phyloP scores from a whole-genome alignment of 2,888 invertebrate genomes.

The Drosophila atroscutellata region DNA sequence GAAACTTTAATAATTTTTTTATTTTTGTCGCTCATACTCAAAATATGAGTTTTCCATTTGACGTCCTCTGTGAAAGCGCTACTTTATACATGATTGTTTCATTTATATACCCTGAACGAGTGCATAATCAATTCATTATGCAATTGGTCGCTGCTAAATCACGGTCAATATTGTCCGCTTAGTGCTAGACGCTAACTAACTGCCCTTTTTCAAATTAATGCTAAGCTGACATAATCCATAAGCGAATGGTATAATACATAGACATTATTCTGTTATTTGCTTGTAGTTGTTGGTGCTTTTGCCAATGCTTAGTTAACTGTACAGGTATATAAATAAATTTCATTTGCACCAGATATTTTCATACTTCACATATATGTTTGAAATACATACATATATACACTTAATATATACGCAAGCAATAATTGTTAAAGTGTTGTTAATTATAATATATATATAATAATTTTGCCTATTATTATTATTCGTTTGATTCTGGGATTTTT shows the following conservation, averaged over 20 bases:
- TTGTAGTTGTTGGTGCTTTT: slow-evolving; percentile 11
- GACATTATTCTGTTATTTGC: neutral
- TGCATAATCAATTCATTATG: neutral
- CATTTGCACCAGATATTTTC: slow-evolving; percentile 31
- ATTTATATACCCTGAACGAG: slow-evolving; percentile 8
- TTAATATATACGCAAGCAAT: slow-evolving; percentile 10
- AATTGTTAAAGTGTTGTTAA: slow-evolving; percentile 4
- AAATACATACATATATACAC: slow-evolving; percentile 6
- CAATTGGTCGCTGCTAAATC: neutral
- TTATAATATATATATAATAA: neutral
- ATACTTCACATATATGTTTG: slow-evolving; percentile 8
- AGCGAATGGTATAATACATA: no score
- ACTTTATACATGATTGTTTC: slow-evolving; percentile 21
- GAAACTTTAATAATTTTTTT: slow-evolving; percentile 36
- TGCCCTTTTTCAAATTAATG: neutral
- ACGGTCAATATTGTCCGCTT: neutral
- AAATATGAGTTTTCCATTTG: slow-evolving; percentile 19
- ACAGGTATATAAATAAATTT: slow-evolving; percentile 31
- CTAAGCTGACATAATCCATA: neutral
- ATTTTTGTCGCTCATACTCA: slow-evolving; percentile 29
- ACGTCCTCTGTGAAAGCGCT: slow-evolving; percentile 11
- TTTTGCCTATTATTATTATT: neutral
- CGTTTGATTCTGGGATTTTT: neutral
- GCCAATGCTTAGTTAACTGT: slow-evolving; percentile 26
- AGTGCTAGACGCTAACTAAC: neutral